These are phyloP conservation scores for Myodes glareolus DNA, from an alignment of 2,113 vertebrate species.

Conservation along the genomic window DNA sequence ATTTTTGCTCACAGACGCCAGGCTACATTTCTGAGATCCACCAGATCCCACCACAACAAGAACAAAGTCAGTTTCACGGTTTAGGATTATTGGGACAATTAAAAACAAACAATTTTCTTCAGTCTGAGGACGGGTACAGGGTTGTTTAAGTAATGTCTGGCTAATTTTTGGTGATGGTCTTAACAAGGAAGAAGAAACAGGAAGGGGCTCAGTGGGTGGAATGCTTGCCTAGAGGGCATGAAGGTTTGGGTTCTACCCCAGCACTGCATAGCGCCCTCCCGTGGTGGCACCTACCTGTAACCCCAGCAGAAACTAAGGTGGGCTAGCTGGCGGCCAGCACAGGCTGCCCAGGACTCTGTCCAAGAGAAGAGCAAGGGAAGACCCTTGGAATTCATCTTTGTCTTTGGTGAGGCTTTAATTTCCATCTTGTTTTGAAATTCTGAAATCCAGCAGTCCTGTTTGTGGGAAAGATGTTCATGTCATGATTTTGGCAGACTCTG, in stretches of 20 bases:
- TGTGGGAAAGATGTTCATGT: neutral
- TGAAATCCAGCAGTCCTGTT: slow-evolving; percentile 10
- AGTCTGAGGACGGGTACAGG: neutral
- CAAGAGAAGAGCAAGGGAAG: neutral
- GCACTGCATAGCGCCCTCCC: neutral
- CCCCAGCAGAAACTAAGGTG: neutral
- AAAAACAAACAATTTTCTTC: neutral
- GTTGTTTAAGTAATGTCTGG: neutral
- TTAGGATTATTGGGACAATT: neutral
- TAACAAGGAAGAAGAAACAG: neutral
- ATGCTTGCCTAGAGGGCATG: neutral
- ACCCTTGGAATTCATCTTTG: neutral
- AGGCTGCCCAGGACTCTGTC: neutral
- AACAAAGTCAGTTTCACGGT: neutral
- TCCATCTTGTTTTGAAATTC: neutral
- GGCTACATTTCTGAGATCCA: neutral
- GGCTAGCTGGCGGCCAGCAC: neutral
- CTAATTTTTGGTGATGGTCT: neutral
- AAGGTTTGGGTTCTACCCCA: neutral
- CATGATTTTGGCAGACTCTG: neutral
- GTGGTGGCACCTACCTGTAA: neutral
- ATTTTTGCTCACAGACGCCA: neutral
- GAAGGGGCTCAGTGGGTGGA: neutral
- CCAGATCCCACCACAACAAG: neutral
- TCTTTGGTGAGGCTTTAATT: neutral